Evolutionary conservation across 2,888 invertebrate genomes (phyloP).

Genomic region (Limnephilus lunatus): DNA sequence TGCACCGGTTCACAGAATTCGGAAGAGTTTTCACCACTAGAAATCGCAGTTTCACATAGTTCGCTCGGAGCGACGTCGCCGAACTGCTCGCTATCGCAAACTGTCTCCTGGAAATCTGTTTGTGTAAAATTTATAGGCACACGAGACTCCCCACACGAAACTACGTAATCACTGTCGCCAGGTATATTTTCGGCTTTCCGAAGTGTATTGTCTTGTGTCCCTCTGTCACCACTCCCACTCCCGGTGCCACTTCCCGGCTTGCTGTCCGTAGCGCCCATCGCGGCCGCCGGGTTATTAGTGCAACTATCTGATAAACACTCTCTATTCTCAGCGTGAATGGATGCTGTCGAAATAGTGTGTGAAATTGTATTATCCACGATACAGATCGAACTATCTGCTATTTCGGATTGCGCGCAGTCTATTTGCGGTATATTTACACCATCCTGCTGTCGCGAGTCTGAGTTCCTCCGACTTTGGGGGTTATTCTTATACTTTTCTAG

Average conservation of each 20-base stretch:
- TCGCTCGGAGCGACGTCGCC: conserved; percentile 30
- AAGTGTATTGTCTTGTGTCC: conserved; percentile 22
- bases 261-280: conserved; percentile 64
- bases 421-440: conserved; percentile 43
- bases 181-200: conserved; percentile 52
- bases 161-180: conserved; percentile 49
- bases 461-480: conserved; percentile 2
- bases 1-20: background rate
- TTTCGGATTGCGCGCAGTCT: background rate
- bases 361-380: conserved; percentile 16
- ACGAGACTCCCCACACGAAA: conserved; percentile 29
- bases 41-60: background rate
- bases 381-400: conserved; percentile 33
- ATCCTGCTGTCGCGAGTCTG: conserved; percentile 23
- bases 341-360: background rate
- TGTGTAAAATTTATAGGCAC: conserved; percentile 45
- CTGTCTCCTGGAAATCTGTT: conserved; percentile 45
- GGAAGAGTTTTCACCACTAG: conserved; percentile 9
- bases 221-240: conserved; percentile 47
- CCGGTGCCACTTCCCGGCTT: conserved; percentile 36
- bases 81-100: conserved; percentile 27
- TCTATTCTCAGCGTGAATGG: conserved; percentile 39
- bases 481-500: conserved; percentile 51
- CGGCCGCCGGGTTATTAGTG: background rate
- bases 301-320: conserved; percentile 31